Percentiles rank a stretch among this genome's conserved stretches.
Conservation (phyloP, 2,888 invertebrate genomes). For the Callimorpha dominula region DNA sequence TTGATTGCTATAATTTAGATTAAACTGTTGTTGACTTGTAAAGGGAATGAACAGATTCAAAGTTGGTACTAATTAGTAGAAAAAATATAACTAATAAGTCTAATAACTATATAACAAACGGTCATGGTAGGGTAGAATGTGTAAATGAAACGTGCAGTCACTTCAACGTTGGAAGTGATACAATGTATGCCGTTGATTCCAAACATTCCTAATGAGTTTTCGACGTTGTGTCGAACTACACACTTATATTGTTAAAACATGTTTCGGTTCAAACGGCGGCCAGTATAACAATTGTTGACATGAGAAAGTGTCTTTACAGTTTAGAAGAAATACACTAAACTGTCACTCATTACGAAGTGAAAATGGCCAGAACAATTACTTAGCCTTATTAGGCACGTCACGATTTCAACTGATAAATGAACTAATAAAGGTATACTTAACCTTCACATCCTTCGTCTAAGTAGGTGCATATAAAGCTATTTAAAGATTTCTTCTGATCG, state of each 20-base stretch:
- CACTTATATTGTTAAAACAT: conserved; percentile 6
- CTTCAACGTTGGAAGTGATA: neutral
- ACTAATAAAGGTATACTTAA: neutral
- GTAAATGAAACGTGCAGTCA: neutral
- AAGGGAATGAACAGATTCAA: too few species aligned
- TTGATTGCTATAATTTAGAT: too few species aligned
- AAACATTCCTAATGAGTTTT: neutral
- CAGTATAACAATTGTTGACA: conserved; percentile 41
- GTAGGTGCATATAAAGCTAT: neutral
- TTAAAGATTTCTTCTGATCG: neutral
- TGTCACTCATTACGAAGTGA: conserved; percentile 8
- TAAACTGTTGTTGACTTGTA: too few species aligned
- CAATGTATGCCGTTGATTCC: neutral
- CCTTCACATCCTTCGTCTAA: neutral
- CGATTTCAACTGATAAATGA: neutral
- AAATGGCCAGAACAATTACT: conserved; percentile 15
- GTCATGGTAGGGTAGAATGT: too few species aligned
- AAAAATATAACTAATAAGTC: too few species aligned
- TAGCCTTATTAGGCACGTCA: conserved; percentile 4
- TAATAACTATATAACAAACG: too few species aligned
- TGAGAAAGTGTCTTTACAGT: conserved; percentile 30
- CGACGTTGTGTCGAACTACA: conserved; percentile 7
- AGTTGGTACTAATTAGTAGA: too few species aligned
- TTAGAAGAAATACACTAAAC: conserved; percentile 19
- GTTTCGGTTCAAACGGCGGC: conserved; percentile 33